Conservation (phyloP, 2,113 vertebrate species). For the Elephas maximus region DNA sequence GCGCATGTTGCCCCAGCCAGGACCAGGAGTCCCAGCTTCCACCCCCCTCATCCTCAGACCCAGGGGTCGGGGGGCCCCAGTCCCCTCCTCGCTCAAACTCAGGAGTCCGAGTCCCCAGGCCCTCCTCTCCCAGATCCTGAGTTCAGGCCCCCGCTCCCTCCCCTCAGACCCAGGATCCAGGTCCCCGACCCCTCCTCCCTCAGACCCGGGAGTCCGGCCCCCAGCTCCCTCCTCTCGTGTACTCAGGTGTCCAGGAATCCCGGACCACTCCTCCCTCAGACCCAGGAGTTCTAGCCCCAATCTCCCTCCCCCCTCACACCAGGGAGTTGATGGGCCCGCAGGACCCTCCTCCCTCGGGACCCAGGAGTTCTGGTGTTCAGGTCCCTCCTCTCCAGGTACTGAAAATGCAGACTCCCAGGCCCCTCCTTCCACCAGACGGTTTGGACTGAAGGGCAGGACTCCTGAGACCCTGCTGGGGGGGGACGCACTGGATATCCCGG, state of each 20-base stretch:
- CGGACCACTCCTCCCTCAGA: neutral
- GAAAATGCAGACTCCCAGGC: too few species aligned
- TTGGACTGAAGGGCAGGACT: neutral
- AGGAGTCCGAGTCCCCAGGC: neutral
- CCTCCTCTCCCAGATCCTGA: neutral
- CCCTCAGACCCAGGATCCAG: neutral
- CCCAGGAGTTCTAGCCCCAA: neutral
- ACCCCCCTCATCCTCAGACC: neutral
- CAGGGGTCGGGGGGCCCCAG: neutral
- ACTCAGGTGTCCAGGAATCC: neutral
- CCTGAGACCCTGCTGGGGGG: neutral
- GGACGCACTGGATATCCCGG: accelerated
- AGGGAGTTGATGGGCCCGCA: neutral
- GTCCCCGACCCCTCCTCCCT: neutral
- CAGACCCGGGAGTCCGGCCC: neutral
- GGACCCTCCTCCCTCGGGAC: neutral
- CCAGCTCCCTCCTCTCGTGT: neutral
- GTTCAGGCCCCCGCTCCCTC: neutral
- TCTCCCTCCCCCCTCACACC: neutral
- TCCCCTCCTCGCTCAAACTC: neutral
- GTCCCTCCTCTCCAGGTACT: neutral
- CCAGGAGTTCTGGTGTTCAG: neutral
- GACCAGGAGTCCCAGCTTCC: neutral
- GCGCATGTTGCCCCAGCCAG: neutral
- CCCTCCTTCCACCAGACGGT: neutral